phyloP scores from a whole-genome alignment of 2,888 invertebrate species.

The Drosophila neutralis region DNA sequence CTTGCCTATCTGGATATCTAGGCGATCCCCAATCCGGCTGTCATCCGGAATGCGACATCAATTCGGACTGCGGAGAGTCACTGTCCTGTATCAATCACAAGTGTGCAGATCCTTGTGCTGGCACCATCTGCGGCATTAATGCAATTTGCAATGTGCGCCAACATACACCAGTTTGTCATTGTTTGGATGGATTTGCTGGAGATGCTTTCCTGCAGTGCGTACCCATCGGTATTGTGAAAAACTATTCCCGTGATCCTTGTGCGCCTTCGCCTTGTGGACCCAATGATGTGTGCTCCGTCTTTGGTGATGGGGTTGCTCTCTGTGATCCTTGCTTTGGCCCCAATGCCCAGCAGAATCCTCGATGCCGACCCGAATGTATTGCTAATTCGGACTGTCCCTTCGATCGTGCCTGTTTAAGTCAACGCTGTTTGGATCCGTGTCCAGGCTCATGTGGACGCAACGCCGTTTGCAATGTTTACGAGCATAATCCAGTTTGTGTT shows the following conservation, averaged over 20 bases:
- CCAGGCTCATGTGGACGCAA: conserved; percentile 92
- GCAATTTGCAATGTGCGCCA: conserved; percentile 92
- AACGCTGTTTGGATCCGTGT: conserved; percentile 91
- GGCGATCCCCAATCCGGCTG: conserved; percentile 93
- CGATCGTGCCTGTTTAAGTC: conserved; percentile 90
- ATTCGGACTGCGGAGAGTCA: conserved; percentile 91
- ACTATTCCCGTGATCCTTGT: conserved; percentile 89
- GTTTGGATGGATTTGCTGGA: conserved; percentile 91
- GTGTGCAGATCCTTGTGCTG: conserved; percentile 90
- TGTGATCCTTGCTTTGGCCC: conserved; percentile 91
- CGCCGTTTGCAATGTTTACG: conserved; percentile 89
- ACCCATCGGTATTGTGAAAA: conserved; percentile 86
- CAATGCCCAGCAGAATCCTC: conserved; percentile 88
- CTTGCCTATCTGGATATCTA: conserved; percentile 90
- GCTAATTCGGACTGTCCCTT: conserved; percentile 92
- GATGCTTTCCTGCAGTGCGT: conserved; percentile 92
- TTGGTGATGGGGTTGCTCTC: conserved; percentile 91
- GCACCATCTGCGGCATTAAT: conserved; percentile 91
- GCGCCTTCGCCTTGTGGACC: conserved; percentile 91
- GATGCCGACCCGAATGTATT: conserved; percentile 93
- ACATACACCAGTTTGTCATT: conserved; percentile 93
- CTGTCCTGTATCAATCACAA: conserved; percentile 91
- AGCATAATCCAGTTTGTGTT: conserved; percentile 90
- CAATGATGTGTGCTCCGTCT: conserved; percentile 88
- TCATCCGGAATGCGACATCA: conserved; percentile 92